phyloP scores from a whole-genome alignment of 2,888 invertebrate genomes.

The Nomada hirtipes region DNA sequence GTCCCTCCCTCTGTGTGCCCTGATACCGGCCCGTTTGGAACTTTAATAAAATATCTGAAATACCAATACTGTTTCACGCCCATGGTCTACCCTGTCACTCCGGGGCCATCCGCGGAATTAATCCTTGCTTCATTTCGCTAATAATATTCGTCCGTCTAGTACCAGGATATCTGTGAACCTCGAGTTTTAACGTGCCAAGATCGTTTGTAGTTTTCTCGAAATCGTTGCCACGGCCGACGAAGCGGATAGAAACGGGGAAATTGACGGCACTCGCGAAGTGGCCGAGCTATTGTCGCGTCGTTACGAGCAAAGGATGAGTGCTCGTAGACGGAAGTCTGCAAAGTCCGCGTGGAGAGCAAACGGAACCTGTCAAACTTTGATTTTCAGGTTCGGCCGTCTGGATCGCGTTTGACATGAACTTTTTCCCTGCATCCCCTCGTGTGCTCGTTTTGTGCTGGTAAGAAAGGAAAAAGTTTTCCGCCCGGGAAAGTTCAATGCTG shows the following conservation, averaged over 20 bases:
- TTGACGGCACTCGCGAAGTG: conserved; percentile 21
- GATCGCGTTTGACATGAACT: conserved; percentile 61
- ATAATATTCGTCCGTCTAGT: background rate
- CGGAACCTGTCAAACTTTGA: conserved; percentile 72
- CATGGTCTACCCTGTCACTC: conserved; percentile 61
- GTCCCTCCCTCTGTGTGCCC: conserved; percentile 59
- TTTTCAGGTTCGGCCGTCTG: conserved; percentile 65
- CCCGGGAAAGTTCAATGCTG: conserved; percentile 73
- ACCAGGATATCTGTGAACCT: background rate
- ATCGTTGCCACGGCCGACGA: conserved; percentile 5
- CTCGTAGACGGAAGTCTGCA: conserved; percentile 50
- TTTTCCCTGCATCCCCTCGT: conserved; percentile 54
- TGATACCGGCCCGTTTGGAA: conserved; percentile 74
- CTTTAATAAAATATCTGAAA: conserved; percentile 83
- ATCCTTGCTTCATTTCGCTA: background rate
- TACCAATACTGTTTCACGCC: conserved; percentile 80
- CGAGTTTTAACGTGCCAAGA: background rate
- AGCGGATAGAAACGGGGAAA: conserved; percentile 21
- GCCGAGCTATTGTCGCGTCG: conserved; percentile 39
- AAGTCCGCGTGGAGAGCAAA: conserved; percentile 67
- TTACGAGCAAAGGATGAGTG: conserved; percentile 35
- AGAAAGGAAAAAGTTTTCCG: conserved; percentile 62
- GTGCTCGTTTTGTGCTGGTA: conserved; percentile 42
- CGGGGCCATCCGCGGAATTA: conserved; percentile 36
- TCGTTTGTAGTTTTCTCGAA: background rate